Evolutionary conservation across 2,888 invertebrate species (phyloP).

Genomic region (Folsomia manolachei): DNA sequence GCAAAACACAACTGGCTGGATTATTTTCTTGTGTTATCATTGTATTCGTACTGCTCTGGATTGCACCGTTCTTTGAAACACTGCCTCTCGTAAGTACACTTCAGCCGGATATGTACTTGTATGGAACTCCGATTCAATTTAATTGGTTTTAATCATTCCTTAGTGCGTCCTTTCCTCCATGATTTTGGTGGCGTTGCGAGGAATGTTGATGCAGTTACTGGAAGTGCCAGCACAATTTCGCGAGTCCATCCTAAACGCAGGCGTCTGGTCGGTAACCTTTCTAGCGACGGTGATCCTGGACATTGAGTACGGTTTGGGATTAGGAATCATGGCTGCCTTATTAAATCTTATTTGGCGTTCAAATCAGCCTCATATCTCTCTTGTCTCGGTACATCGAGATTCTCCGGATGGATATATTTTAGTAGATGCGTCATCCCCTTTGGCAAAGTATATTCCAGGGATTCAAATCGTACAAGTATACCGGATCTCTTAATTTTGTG

Average conservation of each 20-base stretch:
- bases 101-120: too few relatives aligned
- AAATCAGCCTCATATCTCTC: conserved; percentile 41
- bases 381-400: conserved; percentile 67
- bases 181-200: conserved; percentile 75
- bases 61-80: conserved; percentile 83
- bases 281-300: conserved; percentile 70
- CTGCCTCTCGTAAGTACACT: conserved; percentile 66
- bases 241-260: conserved; percentile 73
- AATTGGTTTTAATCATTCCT: background rate
- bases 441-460: conserved; percentile 69
- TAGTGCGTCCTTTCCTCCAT: conserved; percentile 76
- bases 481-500: conserved; percentile 72
- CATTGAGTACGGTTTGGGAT: conserved; percentile 75
- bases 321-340: conserved; percentile 62
- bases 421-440: conserved; percentile 64
- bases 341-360: conserved; percentile 44
- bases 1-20: conserved; percentile 78
- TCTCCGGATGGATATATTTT: conserved; percentile 65
- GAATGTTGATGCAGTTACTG: conserved; percentile 70
- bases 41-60: conserved; percentile 74
- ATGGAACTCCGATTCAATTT: too few relatives aligned
- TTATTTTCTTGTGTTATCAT: conserved; percentile 73
- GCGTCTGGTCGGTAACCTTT: conserved; percentile 79
- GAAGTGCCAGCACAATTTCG: conserved; percentile 71
- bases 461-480: conserved; percentile 74